These are phyloP conservation scores for Todus mexicanus DNA, from an alignment of 2,797 vertebrate genomes.

Conservation along the genomic window DNA sequence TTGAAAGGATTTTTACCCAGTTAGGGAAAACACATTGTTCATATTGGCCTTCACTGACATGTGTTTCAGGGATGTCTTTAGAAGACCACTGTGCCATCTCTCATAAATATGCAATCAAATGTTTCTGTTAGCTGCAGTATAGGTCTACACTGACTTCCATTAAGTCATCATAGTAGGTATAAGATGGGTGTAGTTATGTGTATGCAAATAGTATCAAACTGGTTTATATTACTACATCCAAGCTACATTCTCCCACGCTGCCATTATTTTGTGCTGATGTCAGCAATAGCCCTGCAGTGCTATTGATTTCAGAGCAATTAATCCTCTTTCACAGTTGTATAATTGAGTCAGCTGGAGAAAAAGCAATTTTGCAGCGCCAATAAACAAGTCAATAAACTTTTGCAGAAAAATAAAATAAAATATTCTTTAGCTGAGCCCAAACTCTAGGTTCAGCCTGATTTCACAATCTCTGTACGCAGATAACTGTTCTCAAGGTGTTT, in stretches of 20 bases:
- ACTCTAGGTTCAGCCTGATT: background rate
- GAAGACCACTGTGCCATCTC: background rate
- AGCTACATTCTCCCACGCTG: background rate
- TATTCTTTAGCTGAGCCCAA: background rate
- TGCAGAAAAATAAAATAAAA: background rate
- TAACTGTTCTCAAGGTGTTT: background rate
- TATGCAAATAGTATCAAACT: background rate
- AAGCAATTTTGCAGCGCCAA: background rate
- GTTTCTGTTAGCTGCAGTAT: background rate
- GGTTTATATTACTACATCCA: background rate
- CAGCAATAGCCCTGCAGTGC: background rate
- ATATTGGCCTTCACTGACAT: background rate
- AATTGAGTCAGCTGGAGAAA: background rate
- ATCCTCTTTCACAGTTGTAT: slow-evolving; percentile 9
- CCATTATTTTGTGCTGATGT: slow-evolving; percentile 4
- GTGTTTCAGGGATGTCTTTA: background rate
- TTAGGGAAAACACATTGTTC: background rate
- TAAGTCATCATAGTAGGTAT: background rate
- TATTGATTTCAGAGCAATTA: slow-evolving; percentile 19
- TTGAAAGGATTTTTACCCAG: slow-evolving; percentile 7
- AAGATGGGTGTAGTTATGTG: background rate
- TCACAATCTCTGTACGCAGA: background rate
- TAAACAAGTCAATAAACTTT: background rate
- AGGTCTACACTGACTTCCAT: background rate
- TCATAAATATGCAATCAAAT: background rate